Evolutionary conservation across 2,888 invertebrate genomes (phyloP).

Genomic region (Macroteleia sp.): DNA sequence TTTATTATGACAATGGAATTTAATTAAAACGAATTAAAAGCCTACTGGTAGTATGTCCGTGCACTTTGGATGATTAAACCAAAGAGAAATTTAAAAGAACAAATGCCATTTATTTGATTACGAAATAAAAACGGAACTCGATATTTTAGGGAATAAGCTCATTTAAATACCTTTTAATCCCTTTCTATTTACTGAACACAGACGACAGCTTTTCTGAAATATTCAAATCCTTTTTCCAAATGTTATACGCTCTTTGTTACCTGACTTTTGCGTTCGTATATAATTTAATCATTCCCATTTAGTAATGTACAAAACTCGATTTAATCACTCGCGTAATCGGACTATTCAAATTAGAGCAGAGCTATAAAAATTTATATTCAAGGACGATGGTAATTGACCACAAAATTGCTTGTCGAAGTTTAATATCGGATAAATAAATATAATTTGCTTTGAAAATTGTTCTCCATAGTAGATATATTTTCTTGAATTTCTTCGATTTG

Average conservation of each 20-base stretch:
- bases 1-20: slow-evolving; percentile 15
- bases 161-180: slow-evolving; percentile 56
- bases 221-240: slow-evolving; percentile 47
- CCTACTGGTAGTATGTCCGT: too few species aligned
- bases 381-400: background rate
- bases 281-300: slow-evolving; percentile 19
- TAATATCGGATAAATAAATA: too few species aligned
- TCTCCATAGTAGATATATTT: too few species aligned
- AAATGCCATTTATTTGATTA: slow-evolving; percentile 62
- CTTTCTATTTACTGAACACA: slow-evolving; percentile 53
- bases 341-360: background rate
- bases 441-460: too few species aligned
- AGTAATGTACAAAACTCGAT: slow-evolving; percentile 12
- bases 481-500: too few species aligned
- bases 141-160: slow-evolving; percentile 53
- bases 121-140: slow-evolving; percentile 55
- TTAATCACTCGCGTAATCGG: slow-evolving; percentile 18
- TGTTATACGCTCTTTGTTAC: slow-evolving; percentile 17
- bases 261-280: slow-evolving; percentile 6
- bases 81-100: slow-evolving; percentile 46
- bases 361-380: background rate
- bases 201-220: slow-evolving; percentile 11
- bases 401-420: background rate
- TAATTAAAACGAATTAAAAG: slow-evolving; percentile 41
- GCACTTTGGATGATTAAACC: slow-evolving; percentile 59